Evolutionary conservation across 2,113 vertebrate species (phyloP).

Genomic region (Copsychus sechellarum): DNA sequence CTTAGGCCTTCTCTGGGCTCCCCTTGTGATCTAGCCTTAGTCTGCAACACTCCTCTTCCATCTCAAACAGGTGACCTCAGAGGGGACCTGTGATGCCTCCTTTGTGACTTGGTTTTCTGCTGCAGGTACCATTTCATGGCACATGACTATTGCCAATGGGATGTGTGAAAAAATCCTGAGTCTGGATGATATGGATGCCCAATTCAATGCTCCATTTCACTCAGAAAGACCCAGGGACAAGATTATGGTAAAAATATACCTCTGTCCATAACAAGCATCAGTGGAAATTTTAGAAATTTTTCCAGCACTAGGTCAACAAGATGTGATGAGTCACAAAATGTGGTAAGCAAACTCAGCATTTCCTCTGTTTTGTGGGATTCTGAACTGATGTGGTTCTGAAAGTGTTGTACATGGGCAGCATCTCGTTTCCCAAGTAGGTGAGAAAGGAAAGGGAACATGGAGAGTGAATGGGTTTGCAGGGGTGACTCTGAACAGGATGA

Average conservation of each 20-base stretch:
- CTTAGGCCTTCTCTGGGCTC: background rate
- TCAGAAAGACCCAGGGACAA: background rate
- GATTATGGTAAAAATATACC: background rate
- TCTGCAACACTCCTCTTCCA: background rate
- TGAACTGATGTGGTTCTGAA: background rate
- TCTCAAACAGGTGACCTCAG: background rate
- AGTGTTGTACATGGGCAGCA: background rate
- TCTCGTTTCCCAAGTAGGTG: background rate
- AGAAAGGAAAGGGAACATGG: background rate
- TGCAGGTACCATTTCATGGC: background rate
- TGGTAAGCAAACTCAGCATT: background rate
- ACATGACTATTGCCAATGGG: background rate
- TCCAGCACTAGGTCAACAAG: background rate
- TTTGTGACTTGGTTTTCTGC: background rate
- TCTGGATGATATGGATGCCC: accelerated
- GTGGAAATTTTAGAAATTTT: conserved; percentile 16
- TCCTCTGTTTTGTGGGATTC: conserved; percentile 3
- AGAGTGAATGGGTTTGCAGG: background rate
- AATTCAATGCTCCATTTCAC: background rate
- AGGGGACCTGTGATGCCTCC: background rate
- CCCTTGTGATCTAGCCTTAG: background rate
- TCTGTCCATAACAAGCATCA: background rate
- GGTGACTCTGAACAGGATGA: background rate
- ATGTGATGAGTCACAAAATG: background rate
- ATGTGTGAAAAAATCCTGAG: background rate